Evolutionary conservation across 1,140 invertebrate genomes (phyloP).

Genomic region (Tachypleus tridentatus): DNA sequence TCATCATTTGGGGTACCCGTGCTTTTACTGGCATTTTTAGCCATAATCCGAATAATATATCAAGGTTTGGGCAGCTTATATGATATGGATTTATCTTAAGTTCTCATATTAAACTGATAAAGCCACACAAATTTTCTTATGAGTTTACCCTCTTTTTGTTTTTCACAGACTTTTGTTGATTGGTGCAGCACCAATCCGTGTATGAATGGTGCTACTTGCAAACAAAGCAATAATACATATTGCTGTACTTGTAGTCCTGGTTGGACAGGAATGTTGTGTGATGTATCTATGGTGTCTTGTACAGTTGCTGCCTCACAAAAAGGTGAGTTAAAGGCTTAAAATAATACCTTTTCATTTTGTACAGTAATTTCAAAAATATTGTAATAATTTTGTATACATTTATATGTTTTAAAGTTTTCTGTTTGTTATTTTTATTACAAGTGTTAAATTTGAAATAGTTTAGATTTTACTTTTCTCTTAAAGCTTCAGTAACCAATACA

Average conservation of each 20-base stretch:
- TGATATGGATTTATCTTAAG: too few relatives aligned
- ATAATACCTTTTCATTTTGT: slow-evolving; percentile 70
- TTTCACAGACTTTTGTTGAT: slow-evolving; percentile 41
- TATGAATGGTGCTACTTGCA: slow-evolving; percentile 79
- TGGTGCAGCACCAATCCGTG: slow-evolving; percentile 83
- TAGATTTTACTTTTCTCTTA: too few relatives aligned
- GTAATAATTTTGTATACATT: slow-evolving; percentile 82
- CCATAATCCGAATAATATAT: too few relatives aligned
- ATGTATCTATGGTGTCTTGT: slow-evolving; percentile 87
- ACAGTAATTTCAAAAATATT: slow-evolving; percentile 89
- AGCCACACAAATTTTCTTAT: too few relatives aligned
- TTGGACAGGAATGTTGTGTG: slow-evolving; percentile 87
- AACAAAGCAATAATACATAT: slow-evolving; percentile 71
- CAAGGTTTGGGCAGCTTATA: too few relatives aligned
- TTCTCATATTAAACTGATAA: too few relatives aligned
- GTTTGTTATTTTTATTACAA: too few relatives aligned
- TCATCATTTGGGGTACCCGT: too few relatives aligned
- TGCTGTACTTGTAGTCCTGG: slow-evolving; percentile 72
- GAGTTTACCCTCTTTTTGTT: not conserved
- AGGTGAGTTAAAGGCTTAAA: slow-evolving; percentile 47
- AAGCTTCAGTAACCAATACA: slow-evolving; percentile 65
- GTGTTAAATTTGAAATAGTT: too few relatives aligned
- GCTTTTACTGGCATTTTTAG: too few relatives aligned
- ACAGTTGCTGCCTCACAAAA: slow-evolving; percentile 72
- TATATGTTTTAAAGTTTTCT: slow-evolving; percentile 78